phyloP scores from a whole-genome alignment of 2,888 invertebrate genomes.

The Torymus texanus region DNA sequence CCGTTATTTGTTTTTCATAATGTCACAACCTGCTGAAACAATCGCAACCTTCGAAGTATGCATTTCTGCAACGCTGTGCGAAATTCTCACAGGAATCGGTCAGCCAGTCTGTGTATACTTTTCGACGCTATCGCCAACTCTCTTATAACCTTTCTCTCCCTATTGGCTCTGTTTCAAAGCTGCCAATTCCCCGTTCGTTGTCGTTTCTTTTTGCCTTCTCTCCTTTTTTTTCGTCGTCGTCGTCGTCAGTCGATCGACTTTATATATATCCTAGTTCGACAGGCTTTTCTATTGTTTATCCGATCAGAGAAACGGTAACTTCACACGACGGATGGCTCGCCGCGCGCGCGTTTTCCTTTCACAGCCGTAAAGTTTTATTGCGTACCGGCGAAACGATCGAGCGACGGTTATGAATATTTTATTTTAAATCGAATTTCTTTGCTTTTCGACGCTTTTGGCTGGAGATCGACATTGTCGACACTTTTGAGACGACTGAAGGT shows the following conservation, averaged over 20 bases:
- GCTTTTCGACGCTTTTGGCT: constrained; percentile 7
- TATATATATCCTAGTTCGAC: constrained; percentile 55
- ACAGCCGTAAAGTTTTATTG: constrained; percentile 53
- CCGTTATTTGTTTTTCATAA: constrained; percentile 33
- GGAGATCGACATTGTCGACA: constrained; percentile 15
- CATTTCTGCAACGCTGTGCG: constrained; percentile 51
- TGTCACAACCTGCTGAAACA: constrained; percentile 15
- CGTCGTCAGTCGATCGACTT: constrained; percentile 32
- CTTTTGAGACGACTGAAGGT: background rate
- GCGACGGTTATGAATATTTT: constrained; percentile 46
- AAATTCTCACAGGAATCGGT: constrained; percentile 57
- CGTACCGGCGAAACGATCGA: constrained; percentile 31
- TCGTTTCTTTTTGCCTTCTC: constrained; percentile 1
- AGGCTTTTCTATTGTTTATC: constrained; percentile 62
- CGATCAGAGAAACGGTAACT: constrained; percentile 40
- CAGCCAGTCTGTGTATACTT: constrained; percentile 1
- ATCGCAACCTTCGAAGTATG: background rate
- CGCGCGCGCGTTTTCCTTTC: constrained; percentile 44
- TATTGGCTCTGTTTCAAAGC: background rate
- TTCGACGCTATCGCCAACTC: constrained; percentile 21
- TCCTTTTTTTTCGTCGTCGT: constrained; percentile 46
- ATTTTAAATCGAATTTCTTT: constrained; percentile 47
- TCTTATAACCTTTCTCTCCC: constrained; percentile 1
- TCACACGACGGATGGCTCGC: constrained; percentile 32
- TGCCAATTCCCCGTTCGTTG: background rate